Base-by-base conservation (phyloP, 1,140 invertebrate genomes). In the Helicoverpa armigera region DNA sequence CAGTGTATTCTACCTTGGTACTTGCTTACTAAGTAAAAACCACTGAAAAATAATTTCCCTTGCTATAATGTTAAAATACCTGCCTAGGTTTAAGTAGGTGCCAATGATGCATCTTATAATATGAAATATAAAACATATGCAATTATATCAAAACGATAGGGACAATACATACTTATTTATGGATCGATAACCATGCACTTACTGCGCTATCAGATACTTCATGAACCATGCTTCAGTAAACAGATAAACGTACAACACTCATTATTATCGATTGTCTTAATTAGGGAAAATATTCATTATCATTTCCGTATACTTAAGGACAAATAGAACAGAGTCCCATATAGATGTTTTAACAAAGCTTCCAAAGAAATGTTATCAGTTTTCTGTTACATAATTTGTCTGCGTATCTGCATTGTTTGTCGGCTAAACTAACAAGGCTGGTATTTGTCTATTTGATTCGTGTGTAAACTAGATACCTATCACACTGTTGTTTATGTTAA, bases 221-320 rank as follows among this genome's bases (percentile, higher is more conserved):
- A 60, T 70, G 50, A 23, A 70, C 18, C 35, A 51, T n/a, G n/a
- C n/a, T n/a, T n/a, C n/a, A n/a, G n/a, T n/a, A n/a, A n/a, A n/a
- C n/a, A n/a, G n/a, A n/a, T 53, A 70, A 70, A 53, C 18, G 50
- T 70, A 70, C 67, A 31, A 29, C 51, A 63, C 16, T 60, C 58
- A 60, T 60, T 60, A 67, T 23, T 50, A 67, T 67, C 10, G 43
- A 67, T 50, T 13, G 11, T 50, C 43, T 67, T 65, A 50, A 67
- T 18, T 48, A 48, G 63, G 35, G 12, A 48, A 67, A 48, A 35
- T 35, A 35, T 35, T 35, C n/a, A 67, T 16, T 3, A 67, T 50
- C 10, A 50, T 50, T 50, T 67, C 63, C 63, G 3, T 3, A 35
- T 50, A 12, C 35, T 43, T 16, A 23, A 23, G 23, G 23, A 23